A percentile compares a stretch with the other conserved stretches of the same genome.
Evolutionary conservation across 2,888 invertebrate genomes (phyloP).

Genomic region (Ptychoptera albimana): DNA sequence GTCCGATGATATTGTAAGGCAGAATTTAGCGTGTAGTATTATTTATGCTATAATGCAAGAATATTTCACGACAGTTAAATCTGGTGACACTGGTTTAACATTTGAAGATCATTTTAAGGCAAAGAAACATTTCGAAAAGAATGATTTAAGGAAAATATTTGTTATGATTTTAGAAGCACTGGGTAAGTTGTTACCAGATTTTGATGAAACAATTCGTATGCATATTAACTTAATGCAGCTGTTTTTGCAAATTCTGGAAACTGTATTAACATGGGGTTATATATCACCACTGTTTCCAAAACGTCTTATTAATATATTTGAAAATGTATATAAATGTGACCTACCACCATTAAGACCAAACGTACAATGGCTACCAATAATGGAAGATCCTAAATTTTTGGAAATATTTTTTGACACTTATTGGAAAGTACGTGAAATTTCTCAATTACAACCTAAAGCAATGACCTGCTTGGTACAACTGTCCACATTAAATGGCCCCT

Average conservation of each 20-base stretch:
- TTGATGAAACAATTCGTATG: slow-evolving; percentile 34
- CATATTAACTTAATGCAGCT: slow-evolving; percentile 38
- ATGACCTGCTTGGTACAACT: slow-evolving; percentile 71
- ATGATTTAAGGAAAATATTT: slow-evolving; percentile 67
- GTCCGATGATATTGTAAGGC: slow-evolving; percentile 57
- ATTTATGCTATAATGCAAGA: slow-evolving; percentile 75
- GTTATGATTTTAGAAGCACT: slow-evolving; percentile 32
- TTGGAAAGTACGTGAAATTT: slow-evolving; percentile 61
- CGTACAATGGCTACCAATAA: slow-evolving; percentile 53
- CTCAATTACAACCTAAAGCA: slow-evolving; percentile 59
- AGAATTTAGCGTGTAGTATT: slow-evolving; percentile 71
- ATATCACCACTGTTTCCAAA: slow-evolving; percentile 49
- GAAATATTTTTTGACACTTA: slow-evolving; percentile 71
- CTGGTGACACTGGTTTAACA: slow-evolving; percentile 72
- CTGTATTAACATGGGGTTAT: slow-evolving; percentile 69
- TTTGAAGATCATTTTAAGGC: slow-evolving; percentile 77
- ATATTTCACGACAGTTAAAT: slow-evolving; percentile 69
- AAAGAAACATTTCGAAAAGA: slow-evolving; percentile 69
- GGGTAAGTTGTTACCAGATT: slow-evolving; percentile 5
- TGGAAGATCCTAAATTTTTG: slow-evolving; percentile 56
- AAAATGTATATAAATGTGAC: slow-evolving; percentile 49
- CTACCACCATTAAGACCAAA: slow-evolving; percentile 42
- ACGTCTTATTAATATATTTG: slow-evolving; percentile 53
- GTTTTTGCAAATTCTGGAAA: slow-evolving; percentile 61
- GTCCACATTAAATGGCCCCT: slow-evolving; percentile 46